Evolutionary conservation across 2,888 invertebrate species (phyloP), one percentile per base, ranked within the genome.

Genomic region (Lycophotia porphyrea): DNA sequence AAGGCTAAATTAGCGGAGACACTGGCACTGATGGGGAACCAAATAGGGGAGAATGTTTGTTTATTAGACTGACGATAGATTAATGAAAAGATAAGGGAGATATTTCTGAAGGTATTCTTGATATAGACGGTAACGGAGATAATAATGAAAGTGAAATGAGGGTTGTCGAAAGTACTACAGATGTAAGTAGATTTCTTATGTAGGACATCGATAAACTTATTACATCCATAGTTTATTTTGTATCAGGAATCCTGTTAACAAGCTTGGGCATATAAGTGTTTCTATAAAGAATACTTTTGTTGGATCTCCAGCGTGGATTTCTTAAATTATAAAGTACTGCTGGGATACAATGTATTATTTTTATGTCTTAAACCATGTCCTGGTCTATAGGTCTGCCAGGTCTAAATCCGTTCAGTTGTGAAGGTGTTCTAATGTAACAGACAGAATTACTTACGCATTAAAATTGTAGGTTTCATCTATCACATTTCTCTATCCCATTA

Each of bases 1-100:
- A 84, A 70, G 72, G 81, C 69, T 81, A 80, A 89, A 92, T 93
- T 89, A 90, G 90, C 87, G 81, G 84, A 88, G 92, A 91, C 92
- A 89, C 90, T 92, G 93, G 79, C 86, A 84, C 86, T 91, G 90
- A 92, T 91, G 75, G 89, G 78, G 78, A 65, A 79, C 75, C 42
- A 24, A 75, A 65, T 78, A 71, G 80, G 76, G 75, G 65, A 74
- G 66, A 61, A 78, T 52, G 73, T 64, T 79, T 81, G 78, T 85
- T 80, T 75, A 77, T 78, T 44, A 58, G 47, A 67, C 60, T 69
- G 68, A 74, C 65, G 72, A 85, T 64, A 71, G 76, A 88, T 88
- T 83, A 84, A 87, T 85, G 87, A 83, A 82, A 86, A 80, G 75
- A 79, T 84, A 76, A 70, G 78, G 73, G 66, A 69, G 55, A 82